These are phyloP conservation scores for Stichopus horrens DNA, from an alignment of 53 echinoderm and acorn worm genomes.

Conservation along the genomic window DNA sequence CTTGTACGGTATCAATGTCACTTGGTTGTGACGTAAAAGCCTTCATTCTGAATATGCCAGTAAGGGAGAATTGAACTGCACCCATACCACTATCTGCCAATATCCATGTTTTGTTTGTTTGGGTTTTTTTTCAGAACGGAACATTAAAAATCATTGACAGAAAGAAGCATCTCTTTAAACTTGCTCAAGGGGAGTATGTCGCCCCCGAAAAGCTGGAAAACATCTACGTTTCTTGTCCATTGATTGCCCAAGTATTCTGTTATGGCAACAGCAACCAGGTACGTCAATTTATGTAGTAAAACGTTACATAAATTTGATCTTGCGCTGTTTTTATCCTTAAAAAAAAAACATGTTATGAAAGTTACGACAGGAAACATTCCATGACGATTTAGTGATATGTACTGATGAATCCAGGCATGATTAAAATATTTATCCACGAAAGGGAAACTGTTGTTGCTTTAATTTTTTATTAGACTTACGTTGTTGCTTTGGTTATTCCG, in stretches of 20 bases:
- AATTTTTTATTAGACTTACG: background rate
- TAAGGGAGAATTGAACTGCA: no score
- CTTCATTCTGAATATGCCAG: no score
- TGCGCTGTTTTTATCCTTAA: no score
- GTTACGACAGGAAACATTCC: no score
- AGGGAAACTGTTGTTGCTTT: background rate
- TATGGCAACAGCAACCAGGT: conserved; percentile 91
- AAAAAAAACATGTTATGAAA: no score
- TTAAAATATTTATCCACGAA: no score
- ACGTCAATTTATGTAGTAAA: background rate
- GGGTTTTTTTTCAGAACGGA: conserved; percentile 70
- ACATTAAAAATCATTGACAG: conserved; percentile 85
- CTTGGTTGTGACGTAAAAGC: no score
- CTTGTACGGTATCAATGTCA: no score
- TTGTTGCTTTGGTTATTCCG: conserved; percentile 55
- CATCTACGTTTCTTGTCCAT: conserved; percentile 58
- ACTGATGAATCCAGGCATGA: no score
- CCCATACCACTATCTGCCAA: no score
- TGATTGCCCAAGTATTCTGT: conserved; percentile 79
- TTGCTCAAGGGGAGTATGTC: conserved; percentile 91
- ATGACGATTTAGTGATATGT: no score
- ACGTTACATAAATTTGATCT: background rate
- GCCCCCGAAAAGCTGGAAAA: conserved; percentile 87
- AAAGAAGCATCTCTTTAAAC: conserved; percentile 97
- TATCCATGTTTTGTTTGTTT: background rate